A percentile compares a stretch with the other conserved stretches of the same genome.
Conservation (phyloP, 2,113 vertebrate genomes). For the Marcusenius ussheri region DNA sequence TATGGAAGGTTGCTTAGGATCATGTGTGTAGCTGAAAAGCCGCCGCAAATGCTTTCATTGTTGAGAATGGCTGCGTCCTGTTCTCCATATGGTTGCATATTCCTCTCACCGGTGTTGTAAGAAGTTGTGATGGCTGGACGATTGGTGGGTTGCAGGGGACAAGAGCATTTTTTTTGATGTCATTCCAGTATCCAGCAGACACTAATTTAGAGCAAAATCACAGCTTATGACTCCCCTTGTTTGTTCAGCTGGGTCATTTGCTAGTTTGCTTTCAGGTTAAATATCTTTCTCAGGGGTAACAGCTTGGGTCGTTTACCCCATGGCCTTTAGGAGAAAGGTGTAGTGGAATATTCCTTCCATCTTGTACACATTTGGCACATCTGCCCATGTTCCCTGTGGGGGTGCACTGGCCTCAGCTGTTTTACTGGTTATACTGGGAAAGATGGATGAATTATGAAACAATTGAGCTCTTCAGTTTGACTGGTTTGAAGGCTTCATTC, state of each 20-base stretch:
- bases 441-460: constrained; percentile 30
- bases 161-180: not conserved
- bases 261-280: not conserved
- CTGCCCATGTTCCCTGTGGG: not conserved
- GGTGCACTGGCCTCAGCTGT: constrained; percentile 5
- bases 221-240: not conserved
- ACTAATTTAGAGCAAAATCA: not conserved
- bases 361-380: not conserved
- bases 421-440: not conserved
- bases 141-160: not conserved
- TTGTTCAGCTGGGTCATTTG: not conserved
- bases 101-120: not conserved
- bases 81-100: not conserved
- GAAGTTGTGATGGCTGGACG: not conserved
- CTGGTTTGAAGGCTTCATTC: constrained; percentile 29
- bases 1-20: not conserved
- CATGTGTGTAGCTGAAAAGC: not conserved
- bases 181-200: not conserved
- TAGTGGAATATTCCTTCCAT: not conserved
- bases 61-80: no score
- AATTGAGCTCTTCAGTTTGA: constrained; percentile 22
- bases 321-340: not conserved
- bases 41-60: not conserved
- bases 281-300: not conserved
- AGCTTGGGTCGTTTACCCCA: not conserved